Base-by-base conservation (phyloP, 2,888 invertebrate genomes). In the Amiota communis region DNA sequence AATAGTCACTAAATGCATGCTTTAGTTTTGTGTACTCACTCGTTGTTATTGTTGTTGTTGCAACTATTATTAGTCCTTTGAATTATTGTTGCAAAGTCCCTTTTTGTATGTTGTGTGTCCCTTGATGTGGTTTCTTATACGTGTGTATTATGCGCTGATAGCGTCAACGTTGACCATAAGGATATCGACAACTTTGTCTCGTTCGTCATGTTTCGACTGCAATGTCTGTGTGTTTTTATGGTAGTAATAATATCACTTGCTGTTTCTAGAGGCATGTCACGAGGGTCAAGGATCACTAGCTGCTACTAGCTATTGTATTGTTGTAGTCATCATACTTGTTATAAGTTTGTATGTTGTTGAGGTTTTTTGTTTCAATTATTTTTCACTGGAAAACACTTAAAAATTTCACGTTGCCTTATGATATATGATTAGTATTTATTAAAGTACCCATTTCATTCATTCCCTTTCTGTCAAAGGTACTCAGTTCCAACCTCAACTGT, bases 1-100 rank as follows among this genome's bases (percentile, higher is more conserved):
- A 82, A 83, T 84, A 81, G 81, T 77, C 80, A 82, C 78, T 83
- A 83, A 83, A 85, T 83, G 85, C 83, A 83, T 83, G 83, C 81
- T 81, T 84, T 80, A 53, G 53, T 15, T n/a, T 53, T 53, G 20
- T 11, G 20, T 13, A 8, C 63, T 13, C 63, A 2, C 2, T 20
- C n/a, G 61, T 46, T 48, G 1, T n/a, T 46, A n/a, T 15, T 67
- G 8, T 46, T 46, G 48, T 51, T 51, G 53, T n/a, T 12, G 12
- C n/a, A n/a, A n/a, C 53, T 51, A 51, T n/a, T 51, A 3, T 12
- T 51, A 51, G 13, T 51, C n/a, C 13, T 4, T 0, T 12, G 53
- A n/a, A 12, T 51, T 36, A 36, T 36, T 36, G 6, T 36, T 36
- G 36, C 36, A 36, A 36, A 36, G 13, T 51, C 8, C 13, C 12